phyloP scores from a whole-genome alignment of 2,888 invertebrate genomes.

The Parnassius orleans region DNA sequence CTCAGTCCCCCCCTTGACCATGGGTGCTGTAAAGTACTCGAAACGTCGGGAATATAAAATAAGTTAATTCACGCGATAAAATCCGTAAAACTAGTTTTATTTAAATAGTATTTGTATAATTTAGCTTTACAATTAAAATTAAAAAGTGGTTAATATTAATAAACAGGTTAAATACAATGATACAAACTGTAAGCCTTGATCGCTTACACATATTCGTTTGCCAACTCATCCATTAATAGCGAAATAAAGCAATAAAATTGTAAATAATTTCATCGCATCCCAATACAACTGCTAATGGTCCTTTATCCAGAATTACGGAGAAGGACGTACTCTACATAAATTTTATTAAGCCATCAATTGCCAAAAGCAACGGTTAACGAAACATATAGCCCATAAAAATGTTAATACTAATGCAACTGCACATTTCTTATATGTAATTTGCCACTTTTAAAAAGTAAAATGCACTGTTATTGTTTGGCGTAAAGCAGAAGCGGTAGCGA shows the following conservation, averaged over 20 bases:
- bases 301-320: conserved; percentile 42
- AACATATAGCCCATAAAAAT: conserved; percentile 77
- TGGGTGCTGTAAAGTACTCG: too few species aligned
- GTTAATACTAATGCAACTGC: conserved; percentile 78
- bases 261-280: conserved; percentile 10
- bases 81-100: too few species aligned
- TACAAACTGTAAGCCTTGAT: not conserved
- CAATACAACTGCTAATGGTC: conserved; percentile 46
- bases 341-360: conserved; percentile 66
- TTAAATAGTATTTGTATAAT: too few species aligned
- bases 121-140: too few species aligned
- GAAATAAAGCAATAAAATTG: conserved; percentile 13
- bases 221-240: conserved; percentile 3
- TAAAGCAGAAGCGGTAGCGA: conserved; percentile 34
- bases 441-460: conserved; percentile 72
- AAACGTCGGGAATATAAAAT: too few species aligned
- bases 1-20: too few species aligned
- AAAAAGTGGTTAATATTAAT: too few species aligned
- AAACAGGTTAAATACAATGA: too few species aligned
- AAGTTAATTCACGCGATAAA: too few species aligned
- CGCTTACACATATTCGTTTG: not conserved
- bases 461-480: conserved; percentile 42
- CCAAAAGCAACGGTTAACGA: conserved; percentile 52
- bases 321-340: conserved; percentile 60
- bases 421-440: conserved; percentile 78